Percentiles rank a stretch among this genome's conserved stretches.
Evolutionary conservation across 2,797 vertebrate genomes (phyloP).

Genomic region (Furcifer pardalis): DNA sequence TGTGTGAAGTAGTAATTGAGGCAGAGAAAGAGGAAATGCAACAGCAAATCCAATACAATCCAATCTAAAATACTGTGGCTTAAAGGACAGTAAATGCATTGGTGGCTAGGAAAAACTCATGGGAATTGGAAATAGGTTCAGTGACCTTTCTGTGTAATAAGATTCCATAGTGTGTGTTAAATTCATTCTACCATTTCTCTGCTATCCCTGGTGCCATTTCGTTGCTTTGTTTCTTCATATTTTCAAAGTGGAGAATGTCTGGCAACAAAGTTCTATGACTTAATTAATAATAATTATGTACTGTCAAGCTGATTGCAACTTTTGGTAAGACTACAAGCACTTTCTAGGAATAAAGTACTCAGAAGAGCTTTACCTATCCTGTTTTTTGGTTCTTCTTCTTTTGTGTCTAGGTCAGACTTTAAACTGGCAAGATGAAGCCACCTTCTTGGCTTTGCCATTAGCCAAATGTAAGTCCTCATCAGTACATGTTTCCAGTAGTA

Average conservation of each 20-base stretch:
- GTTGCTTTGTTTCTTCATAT: not conserved
- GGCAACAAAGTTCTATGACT: not conserved
- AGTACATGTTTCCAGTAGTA: too few species aligned
- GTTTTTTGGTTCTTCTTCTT: too few species aligned
- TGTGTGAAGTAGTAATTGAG: not conserved
- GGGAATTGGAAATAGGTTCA: conserved; percentile 20
- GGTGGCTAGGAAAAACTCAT: conserved; percentile 10
- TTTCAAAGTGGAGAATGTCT: not conserved
- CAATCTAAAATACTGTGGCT: not conserved
- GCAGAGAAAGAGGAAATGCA: not conserved
- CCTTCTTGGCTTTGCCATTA: too few species aligned
- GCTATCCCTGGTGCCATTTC: not conserved
- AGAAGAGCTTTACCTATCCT: too few species aligned
- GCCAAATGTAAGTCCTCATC: too few species aligned
- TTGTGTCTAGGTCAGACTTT: too few species aligned
- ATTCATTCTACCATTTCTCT: not conserved
- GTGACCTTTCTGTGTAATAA: conserved; percentile 7
- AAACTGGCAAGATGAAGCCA: too few species aligned
- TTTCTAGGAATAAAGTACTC: too few species aligned
- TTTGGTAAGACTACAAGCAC: too few species aligned
- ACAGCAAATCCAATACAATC: not conserved
- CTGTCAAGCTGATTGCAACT: too few species aligned
- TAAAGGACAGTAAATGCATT: conserved; percentile 6
- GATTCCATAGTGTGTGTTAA: conserved; percentile 14
- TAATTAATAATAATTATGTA: too few species aligned